These are phyloP conservation scores for Sarcoramphus papa DNA, from an alignment of 2,797 vertebrate species.

Conservation along the genomic window DNA sequence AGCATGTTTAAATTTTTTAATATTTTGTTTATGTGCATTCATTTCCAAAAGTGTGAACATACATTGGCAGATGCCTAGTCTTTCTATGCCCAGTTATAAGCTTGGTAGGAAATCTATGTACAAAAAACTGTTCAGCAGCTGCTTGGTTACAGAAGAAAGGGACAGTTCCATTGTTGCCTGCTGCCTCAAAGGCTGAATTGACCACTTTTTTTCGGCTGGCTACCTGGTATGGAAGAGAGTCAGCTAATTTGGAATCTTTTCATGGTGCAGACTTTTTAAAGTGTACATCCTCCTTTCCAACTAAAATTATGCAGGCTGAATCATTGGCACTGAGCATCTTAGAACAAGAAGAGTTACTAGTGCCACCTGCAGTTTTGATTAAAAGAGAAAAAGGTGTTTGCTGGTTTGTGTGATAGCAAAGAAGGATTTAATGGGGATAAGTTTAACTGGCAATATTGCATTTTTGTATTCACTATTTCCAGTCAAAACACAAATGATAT, in stretches of 20 bases:
- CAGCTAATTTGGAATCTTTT: not conserved
- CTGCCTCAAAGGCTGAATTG: not conserved
- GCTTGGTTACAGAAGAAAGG: not conserved
- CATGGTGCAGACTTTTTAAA: not conserved
- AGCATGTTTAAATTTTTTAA: not conserved
- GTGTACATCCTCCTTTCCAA: not conserved
- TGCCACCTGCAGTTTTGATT: constrained; percentile 3
- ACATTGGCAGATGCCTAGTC: not conserved
- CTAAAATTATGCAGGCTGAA: not conserved
- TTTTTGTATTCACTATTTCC: not conserved
- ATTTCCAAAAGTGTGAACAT: not conserved
- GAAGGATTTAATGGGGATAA: not conserved
- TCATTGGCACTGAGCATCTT: not conserved
- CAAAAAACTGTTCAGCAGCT: not conserved
- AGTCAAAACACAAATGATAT: not conserved
- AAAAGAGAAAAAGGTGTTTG: not conserved
- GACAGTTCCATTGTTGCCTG: not conserved
- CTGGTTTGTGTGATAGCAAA: not conserved
- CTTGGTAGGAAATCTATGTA: not conserved
- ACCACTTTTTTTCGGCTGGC: not conserved
- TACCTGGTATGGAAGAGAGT: not conserved
- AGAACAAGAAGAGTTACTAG: not conserved
- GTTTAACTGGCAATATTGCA: not conserved
- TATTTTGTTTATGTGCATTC: not conserved
- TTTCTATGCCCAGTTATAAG: not conserved